A percentile compares a stretch with the other conserved stretches of the same genome.
Evolutionary conservation across 2,797 vertebrate genomes (phyloP).

Genomic region (Pipistrellus pygmaeus): DNA sequence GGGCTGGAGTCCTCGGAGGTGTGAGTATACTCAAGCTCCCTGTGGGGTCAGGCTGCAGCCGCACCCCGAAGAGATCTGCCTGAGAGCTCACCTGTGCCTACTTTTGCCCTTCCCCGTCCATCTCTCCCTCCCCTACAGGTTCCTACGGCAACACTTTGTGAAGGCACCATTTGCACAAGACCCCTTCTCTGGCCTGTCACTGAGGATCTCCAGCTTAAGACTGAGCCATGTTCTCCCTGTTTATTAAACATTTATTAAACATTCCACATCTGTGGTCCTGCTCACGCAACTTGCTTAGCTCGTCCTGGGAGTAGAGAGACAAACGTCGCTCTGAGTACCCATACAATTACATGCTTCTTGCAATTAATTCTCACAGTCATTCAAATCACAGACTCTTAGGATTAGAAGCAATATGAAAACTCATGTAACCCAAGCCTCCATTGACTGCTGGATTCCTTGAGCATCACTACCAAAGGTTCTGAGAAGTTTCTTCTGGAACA

Average conservation of each 20-base stretch:
- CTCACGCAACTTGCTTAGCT: background rate
- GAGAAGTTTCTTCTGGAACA: background rate
- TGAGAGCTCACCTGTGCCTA: background rate
- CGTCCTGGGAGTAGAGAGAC: background rate
- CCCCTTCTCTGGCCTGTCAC: background rate
- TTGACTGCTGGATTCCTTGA: background rate
- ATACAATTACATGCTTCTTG: background rate
- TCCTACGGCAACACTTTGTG: background rate
- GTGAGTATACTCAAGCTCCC: background rate
- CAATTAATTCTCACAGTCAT: background rate
- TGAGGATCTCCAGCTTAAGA: background rate
- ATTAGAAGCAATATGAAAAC: background rate
- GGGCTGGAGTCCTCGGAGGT: background rate
- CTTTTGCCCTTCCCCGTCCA: background rate
- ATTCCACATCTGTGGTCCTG: background rate
- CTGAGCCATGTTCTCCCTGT: background rate
- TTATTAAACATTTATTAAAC: background rate
- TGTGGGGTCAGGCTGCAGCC: background rate
- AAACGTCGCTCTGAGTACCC: background rate
- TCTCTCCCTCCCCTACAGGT: background rate
- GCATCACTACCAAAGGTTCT: background rate
- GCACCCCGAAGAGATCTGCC: background rate
- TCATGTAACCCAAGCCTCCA: background rate
- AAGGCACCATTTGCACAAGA: background rate
- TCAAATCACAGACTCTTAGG: background rate